Evolutionary conservation across 2,888 invertebrate species (phyloP), one percentile per base, ranked within the genome.

Genomic region (Andrena marginata): DNA sequence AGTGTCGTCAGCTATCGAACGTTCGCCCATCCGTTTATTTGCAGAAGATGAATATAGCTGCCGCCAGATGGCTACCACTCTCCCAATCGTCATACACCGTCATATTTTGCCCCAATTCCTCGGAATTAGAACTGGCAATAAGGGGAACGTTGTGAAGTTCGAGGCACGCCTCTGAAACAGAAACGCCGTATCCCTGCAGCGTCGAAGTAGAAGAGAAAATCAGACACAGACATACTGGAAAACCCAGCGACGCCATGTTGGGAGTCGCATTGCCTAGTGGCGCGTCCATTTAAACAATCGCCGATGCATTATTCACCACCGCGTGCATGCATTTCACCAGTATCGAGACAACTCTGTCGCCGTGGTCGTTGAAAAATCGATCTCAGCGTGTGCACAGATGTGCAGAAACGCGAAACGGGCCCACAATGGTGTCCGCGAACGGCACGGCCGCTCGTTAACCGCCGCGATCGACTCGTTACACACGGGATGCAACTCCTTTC

Each of bases 251-350:
- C 42, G 63, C 63, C 63, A 63, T 63, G 20, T 42, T 42, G 63
- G 63, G 51, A 67, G 31, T 16, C 42, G 69, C 23, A 16, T 33
- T 10, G 49, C 60, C 10, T 62, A 48, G 31, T n/a, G 10, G 10
- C 70, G 48, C 71, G 16, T 51, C 33, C 62, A 63, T 72, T 73
- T 73, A 73, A 64, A 73, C 73, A 73, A 73, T 65, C 65, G 33
- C 5, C 73, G 29, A 65, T 65, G 65, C 63, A 73, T 73, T 65
- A 73, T 73, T 65, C 73, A 73, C 64, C 35, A 35, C 56, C 56
- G 29, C 10, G 48, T 73, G 64, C 54, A 72, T 54, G 72, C 49
- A 49, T 72, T 64, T 73, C 51, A n/a, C n/a, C 51, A 7, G 33
- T 26, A 49, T 26, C 33, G 54, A 42, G 56, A 69, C 42, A 35